Percentiles rank a stretch among this genome's conserved stretches.
These are phyloP conservation scores for Dromius quadrimaculatus DNA, from an alignment of 2,888 invertebrate species.

Conservation along the genomic window DNA sequence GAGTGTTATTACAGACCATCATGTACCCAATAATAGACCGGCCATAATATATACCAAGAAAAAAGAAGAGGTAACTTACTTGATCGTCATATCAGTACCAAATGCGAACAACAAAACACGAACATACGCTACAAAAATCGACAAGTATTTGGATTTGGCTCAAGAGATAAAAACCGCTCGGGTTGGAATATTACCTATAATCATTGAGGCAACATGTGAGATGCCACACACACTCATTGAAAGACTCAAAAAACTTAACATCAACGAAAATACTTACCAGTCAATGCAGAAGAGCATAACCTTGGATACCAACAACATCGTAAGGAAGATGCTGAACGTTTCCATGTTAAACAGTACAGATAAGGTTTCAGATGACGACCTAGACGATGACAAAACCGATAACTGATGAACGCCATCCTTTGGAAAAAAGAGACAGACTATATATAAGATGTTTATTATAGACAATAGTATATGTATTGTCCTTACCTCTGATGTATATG, in stretches of 20 bases:
- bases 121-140: background rate
- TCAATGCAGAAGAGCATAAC: background rate
- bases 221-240: background rate
- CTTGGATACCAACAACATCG: too few species aligned
- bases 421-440: too few species aligned
- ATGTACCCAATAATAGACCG: background rate
- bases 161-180: background rate
- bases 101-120: background rate
- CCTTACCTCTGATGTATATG: too few species aligned
- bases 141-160: background rate
- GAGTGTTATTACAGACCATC: slow-evolving; percentile 7
- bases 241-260: background rate
- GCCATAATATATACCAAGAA: slow-evolving; percentile 7
- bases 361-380: too few species aligned
- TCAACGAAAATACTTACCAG: background rate
- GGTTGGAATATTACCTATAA: background rate
- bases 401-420: too few species aligned
- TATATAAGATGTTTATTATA: too few species aligned
- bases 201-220: background rate
- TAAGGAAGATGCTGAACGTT: background rate
- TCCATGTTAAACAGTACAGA: too few species aligned
- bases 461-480: too few species aligned
- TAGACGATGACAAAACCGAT: too few species aligned
- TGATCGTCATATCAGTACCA: slow-evolving; percentile 8
- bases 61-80: background rate